These are phyloP conservation scores for Bombylius major DNA, from an alignment of 2,888 invertebrate species.

Conservation along the genomic window DNA sequence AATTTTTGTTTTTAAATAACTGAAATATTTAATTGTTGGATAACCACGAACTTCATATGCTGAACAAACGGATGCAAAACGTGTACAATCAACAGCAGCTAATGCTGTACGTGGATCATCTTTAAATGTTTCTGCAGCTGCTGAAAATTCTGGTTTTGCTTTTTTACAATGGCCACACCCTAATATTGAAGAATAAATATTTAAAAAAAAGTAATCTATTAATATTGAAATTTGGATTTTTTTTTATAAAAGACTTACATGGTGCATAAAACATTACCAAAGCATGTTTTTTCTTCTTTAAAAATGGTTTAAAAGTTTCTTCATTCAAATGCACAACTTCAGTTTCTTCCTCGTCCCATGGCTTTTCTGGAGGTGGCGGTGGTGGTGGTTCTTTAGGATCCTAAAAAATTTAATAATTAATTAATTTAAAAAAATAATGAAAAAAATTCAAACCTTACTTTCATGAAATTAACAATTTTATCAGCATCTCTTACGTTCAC, in stretches of 20 bases:
- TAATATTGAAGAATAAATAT: constrained; percentile 23
- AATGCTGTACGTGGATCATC: constrained; percentile 67
- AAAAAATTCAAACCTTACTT: constrained; percentile 29
- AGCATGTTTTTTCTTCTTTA: constrained; percentile 78
- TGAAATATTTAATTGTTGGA: constrained; percentile 78
- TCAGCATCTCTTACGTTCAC: constrained; percentile 62
- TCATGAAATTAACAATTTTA: constrained; percentile 72
- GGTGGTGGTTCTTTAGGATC: constrained; percentile 74
- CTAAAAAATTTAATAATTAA: constrained; percentile 18
- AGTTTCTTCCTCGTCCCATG: constrained; percentile 65
- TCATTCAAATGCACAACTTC: constrained; percentile 66
- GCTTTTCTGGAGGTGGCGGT: constrained; percentile 65
- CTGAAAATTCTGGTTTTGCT: constrained; percentile 68
- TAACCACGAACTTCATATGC: constrained; percentile 65
- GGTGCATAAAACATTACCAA: constrained; percentile 88
- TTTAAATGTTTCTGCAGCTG: constrained; percentile 59
- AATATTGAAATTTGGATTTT: neutral
- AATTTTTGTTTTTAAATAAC: constrained; percentile 54
- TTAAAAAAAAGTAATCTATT: neutral
- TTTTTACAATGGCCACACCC: constrained; percentile 89
- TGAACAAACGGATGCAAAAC: constrained; percentile 49
- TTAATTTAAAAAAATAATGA: neutral
- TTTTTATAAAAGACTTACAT: constrained; percentile 47
- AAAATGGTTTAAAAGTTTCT: constrained; percentile 54
- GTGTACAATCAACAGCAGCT: constrained; percentile 73